A percentile compares a stretch with the other conserved stretches of the same genome.
These are phyloP conservation scores for Macrotus californicus DNA, from an alignment of 2,113 vertebrate species.

Conservation along the genomic window DNA sequence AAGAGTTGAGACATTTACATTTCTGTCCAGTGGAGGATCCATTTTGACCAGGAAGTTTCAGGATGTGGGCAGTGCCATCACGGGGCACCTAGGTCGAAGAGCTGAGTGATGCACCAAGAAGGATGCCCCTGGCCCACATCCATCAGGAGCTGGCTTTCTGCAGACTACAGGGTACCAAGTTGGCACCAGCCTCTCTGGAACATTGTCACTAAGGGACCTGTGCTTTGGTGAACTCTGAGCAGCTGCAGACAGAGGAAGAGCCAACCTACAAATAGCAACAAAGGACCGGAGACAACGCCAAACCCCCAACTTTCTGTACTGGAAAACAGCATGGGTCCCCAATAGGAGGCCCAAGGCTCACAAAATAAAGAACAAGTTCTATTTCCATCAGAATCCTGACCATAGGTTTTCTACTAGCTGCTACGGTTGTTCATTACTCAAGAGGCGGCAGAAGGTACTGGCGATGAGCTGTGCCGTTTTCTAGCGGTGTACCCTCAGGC, in stretches of 20 bases:
- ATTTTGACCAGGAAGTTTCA: constrained; percentile 1
- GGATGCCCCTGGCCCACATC: neutral
- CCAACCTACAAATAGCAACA: neutral
- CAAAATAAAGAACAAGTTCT: neutral
- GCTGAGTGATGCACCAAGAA: neutral
- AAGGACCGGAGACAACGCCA: neutral
- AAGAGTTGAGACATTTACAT: neutral
- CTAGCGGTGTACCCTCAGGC: neutral
- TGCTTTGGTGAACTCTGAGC: neutral
- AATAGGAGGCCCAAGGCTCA: neutral
- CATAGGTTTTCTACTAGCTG: neutral
- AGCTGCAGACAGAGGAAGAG: neutral
- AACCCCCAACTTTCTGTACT: neutral
- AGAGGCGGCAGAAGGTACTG: neutral
- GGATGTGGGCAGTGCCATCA: neutral
- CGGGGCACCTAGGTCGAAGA: neutral
- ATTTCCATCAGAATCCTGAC: neutral
- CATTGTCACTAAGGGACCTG: neutral
- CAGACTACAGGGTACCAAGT: neutral
- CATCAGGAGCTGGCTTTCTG: neutral
- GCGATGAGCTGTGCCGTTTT: neutral
- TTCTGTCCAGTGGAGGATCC: neutral
- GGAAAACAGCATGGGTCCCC: no score
- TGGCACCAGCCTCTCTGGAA: neutral
- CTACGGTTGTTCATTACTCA: neutral